Conservation (phyloP, 2,113 vertebrate genomes). For the Lamprotornis superbus region DNA sequence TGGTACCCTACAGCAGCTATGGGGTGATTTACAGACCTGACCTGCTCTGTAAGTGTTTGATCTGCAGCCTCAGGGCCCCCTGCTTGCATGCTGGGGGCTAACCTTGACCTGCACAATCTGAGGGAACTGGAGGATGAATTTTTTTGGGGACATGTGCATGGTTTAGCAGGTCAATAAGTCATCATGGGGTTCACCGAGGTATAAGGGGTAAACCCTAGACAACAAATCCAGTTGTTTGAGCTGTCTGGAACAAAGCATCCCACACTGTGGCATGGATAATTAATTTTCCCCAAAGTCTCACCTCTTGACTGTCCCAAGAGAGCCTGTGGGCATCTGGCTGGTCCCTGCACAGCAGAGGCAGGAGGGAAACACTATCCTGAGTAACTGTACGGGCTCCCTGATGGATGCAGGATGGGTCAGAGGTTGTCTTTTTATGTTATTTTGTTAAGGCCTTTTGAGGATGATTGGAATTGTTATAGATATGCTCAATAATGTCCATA, state of each 20-base stretch:
- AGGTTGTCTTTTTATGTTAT: background rate
- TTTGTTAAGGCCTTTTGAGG: background rate
- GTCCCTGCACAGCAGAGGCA: background rate
- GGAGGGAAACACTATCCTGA: background rate
- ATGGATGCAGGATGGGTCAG: background rate
- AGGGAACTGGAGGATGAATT: background rate
- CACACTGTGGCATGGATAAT: rapidly evolving
- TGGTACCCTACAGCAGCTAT: rapidly evolving
- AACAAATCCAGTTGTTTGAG: background rate
- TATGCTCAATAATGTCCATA: background rate
- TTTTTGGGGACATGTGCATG: rapidly evolving
- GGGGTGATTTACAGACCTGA: background rate
- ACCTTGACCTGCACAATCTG: background rate
- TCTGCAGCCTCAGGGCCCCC: background rate
- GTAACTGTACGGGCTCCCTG: rapidly evolving
- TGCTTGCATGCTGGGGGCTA: background rate
- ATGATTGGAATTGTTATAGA: background rate
- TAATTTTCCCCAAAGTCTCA: background rate
- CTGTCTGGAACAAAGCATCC: background rate
- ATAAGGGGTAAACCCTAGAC: background rate
- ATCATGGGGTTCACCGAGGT: background rate
- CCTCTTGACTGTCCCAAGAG: background rate
- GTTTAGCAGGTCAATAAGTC: background rate
- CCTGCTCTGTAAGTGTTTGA: rapidly evolving
- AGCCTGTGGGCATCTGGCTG: background rate